Conservation (phyloP, 1,140 invertebrate species). For the Magallana angulata region DNA sequence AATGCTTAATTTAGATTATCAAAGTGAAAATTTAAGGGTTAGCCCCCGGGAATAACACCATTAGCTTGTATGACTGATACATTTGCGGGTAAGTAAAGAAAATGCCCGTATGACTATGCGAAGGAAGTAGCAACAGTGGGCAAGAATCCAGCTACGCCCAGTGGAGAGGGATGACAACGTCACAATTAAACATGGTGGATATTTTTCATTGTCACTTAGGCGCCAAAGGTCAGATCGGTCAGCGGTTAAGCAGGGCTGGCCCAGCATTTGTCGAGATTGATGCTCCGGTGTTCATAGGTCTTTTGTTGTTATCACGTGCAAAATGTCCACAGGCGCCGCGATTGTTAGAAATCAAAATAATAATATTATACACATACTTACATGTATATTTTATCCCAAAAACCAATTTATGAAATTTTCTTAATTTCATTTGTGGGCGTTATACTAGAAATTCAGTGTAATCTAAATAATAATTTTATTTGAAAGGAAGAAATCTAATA, state of each 20-base stretch:
- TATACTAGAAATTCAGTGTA: no score
- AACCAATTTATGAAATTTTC: no score
- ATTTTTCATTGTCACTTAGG: constrained; percentile 29
- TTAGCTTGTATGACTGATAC: background rate
- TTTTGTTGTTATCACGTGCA: background rate
- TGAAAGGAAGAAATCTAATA: no score
- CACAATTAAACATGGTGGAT: background rate
- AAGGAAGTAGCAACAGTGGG: constrained; percentile 16
- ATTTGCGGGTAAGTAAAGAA: constrained; percentile 23
- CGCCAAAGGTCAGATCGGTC: constrained; percentile 31
- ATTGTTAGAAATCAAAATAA: background rate
- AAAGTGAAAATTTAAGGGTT: background rate
- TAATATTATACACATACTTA: no score
- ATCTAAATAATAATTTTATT: no score
- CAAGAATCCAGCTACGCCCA: constrained; percentile 37
- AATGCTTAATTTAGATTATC: background rate
- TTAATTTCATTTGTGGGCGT: no score
- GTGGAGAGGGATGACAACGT: background rate
- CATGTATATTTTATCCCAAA: no score
- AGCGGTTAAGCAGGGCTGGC: background rate
- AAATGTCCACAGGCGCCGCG: background rate
- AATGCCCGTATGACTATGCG: constrained; percentile 20
- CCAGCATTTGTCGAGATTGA: constrained; percentile 14
- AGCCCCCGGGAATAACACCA: background rate
- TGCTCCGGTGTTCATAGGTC: background rate